These are phyloP conservation scores for Loriculus beryllinus DNA, from an alignment of 2,797 vertebrate species.

Conservation along the genomic window DNA sequence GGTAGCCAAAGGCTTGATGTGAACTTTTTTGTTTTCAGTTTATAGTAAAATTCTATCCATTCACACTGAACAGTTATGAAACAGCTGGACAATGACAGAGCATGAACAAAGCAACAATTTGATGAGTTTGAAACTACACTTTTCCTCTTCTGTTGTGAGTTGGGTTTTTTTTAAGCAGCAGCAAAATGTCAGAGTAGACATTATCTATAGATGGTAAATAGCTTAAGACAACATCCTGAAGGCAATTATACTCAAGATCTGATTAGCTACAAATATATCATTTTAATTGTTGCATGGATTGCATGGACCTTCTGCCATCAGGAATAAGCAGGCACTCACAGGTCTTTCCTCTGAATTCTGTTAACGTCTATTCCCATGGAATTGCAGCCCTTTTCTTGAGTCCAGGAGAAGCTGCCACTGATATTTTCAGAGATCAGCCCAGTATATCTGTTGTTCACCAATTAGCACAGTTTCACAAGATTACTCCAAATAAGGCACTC, in stretches of 20 bases:
- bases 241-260: not conserved
- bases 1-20: not conserved
- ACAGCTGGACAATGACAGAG: not conserved
- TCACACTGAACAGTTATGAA: not conserved
- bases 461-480: not conserved
- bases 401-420: not conserved
- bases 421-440: not conserved
- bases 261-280: not conserved
- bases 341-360: not conserved
- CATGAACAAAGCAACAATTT: not conserved
- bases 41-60: not conserved
- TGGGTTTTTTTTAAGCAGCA: not conserved
- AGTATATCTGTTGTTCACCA: accelerated
- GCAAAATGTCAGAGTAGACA: not conserved
- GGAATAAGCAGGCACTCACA: not conserved
- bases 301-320: not conserved
- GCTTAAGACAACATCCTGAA: not conserved
- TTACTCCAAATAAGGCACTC: not conserved
- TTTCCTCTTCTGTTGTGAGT: not conserved
- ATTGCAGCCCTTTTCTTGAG: not conserved
- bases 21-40: not conserved
- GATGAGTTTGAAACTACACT: not conserved
- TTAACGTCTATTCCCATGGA: not conserved
- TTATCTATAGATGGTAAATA: accelerated
- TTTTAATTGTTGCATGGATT: not conserved